Evolutionary conservation across 37 sponge, comb jelly and placozoan genomes (phyloP).

Genomic region (Hormiphora californensis): DNA sequence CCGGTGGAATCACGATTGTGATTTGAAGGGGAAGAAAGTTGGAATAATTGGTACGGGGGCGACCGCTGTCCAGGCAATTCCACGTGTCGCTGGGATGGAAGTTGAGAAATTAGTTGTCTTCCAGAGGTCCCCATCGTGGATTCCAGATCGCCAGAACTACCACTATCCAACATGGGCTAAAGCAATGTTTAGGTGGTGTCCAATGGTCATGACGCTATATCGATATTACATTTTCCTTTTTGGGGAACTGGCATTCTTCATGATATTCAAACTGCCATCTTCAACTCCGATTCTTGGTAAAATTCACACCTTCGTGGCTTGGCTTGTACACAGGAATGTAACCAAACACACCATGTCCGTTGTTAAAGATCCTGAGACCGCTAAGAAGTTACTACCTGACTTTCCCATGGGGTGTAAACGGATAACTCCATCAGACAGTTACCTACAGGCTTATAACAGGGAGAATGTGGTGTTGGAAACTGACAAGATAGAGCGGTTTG

Average conservation of each 20-base stretch:
- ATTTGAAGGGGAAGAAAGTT: neutral
- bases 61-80: constrained; percentile 14
- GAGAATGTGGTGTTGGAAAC: constrained; percentile 17
- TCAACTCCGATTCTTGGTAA: constrained; percentile 17
- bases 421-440: neutral
- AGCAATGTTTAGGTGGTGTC: neutral
- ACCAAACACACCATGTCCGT: neutral
- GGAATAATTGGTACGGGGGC: constrained; percentile 48
- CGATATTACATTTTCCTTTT: neutral
- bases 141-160: neutral
- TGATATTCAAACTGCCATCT: constrained; percentile 31
- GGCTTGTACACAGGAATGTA: neutral
- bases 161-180: neutral
- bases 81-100: constrained; percentile 4
- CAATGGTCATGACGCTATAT: neutral
- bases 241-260: neutral
- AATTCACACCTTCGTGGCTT: neutral
- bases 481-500: neutral
- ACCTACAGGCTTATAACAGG: constrained; percentile 7
- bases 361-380: neutral
- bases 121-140: constrained; percentile 7
- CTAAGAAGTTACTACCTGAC: neutral
- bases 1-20: neutral
- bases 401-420: constrained; percentile 33
- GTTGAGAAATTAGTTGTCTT: neutral